A percentile compares a stretch with the other conserved stretches of the same genome.
Conservation (phyloP, 1,140 invertebrate genomes). For the Thereuonema tuberculata region DNA sequence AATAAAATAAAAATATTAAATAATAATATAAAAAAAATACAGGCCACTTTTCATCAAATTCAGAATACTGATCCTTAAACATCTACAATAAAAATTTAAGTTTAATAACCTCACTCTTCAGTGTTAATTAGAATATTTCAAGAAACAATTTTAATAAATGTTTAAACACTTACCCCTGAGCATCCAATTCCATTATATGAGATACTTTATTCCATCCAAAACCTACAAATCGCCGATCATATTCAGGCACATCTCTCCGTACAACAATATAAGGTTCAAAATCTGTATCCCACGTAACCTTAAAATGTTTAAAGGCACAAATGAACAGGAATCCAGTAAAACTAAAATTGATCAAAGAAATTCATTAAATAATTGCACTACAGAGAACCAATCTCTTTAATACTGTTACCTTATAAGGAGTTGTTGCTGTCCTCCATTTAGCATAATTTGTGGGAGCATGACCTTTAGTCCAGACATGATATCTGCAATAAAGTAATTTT, state of each 20-base stretch:
- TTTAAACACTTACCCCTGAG: conserved; percentile 40
- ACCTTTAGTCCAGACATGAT: conserved; percentile 51
- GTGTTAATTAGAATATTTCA: no score
- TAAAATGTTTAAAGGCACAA: conserved; percentile 16
- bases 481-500: conserved; percentile 26
- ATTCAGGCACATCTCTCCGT: conserved; percentile 56
- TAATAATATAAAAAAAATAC: no score
- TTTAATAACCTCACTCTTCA: no score
- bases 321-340: conserved; percentile 11
- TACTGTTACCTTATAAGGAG: conserved; percentile 57
- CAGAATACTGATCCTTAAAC: neutral
- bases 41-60: no score
- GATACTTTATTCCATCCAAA: conserved; percentile 96
- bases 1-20: no score
- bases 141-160: neutral
- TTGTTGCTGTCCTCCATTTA: conserved; percentile 61
- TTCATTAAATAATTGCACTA: no score
- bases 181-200: conserved; percentile 76
- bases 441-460: conserved; percentile 77
- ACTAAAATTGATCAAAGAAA: no score
- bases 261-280: conserved; percentile 88
- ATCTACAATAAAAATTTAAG: conserved; percentile 13
- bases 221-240: conserved; percentile 78
- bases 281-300: conserved; percentile 77
- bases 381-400: no score